These are phyloP conservation scores for Teleogryllus oceanicus DNA, from an alignment of 2,888 invertebrate species.

Conservation along the genomic window DNA sequence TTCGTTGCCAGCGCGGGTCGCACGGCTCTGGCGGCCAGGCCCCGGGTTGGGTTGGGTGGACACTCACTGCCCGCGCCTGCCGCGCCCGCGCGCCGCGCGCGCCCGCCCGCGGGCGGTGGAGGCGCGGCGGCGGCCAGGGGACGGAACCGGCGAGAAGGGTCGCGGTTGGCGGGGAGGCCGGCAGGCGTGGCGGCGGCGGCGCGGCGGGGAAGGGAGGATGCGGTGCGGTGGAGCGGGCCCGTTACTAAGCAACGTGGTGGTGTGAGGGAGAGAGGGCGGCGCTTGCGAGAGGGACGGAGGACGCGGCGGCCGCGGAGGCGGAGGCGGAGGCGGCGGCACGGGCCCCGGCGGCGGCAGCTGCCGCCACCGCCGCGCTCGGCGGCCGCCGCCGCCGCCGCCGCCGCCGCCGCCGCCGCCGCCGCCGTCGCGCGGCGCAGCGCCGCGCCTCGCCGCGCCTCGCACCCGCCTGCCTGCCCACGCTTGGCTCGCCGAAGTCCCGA, in stretches of 20 bases:
- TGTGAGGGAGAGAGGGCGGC: conserved; percentile 1
- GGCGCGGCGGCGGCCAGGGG: conserved; percentile 34
- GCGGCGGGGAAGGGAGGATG: conserved; percentile 37
- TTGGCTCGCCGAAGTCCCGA: conserved; percentile 36
- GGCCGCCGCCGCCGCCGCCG: conserved; percentile 37
- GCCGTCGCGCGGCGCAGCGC: conserved; percentile 30
- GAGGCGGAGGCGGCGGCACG: conserved; percentile 32
- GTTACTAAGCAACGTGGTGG: conserved; percentile 45
- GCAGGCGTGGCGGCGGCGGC: conserved; percentile 36
- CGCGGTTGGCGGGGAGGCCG: conserved; percentile 28
- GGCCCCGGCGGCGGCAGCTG: conserved; percentile 32
- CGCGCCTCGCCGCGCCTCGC: too few species aligned
- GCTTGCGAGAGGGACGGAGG: conserved; percentile 29
- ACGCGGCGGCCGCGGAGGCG: conserved; percentile 24
- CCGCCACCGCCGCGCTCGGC: neutral
- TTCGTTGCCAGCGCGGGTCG: conserved; percentile 25
- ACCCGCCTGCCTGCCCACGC: conserved; percentile 39
- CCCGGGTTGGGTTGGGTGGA: conserved; percentile 38
- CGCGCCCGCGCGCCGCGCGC: conserved; percentile 35
- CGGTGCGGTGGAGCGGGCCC: conserved; percentile 37
- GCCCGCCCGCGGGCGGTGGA: conserved; percentile 34
- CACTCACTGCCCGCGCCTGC: conserved; percentile 33
- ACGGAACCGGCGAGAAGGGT: conserved; percentile 25
- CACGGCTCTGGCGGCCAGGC: conserved; percentile 45
- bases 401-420: conserved; percentile 35